Base-by-base conservation (phyloP, 2,113 vertebrate genomes). In the Jacana jacana region DNA sequence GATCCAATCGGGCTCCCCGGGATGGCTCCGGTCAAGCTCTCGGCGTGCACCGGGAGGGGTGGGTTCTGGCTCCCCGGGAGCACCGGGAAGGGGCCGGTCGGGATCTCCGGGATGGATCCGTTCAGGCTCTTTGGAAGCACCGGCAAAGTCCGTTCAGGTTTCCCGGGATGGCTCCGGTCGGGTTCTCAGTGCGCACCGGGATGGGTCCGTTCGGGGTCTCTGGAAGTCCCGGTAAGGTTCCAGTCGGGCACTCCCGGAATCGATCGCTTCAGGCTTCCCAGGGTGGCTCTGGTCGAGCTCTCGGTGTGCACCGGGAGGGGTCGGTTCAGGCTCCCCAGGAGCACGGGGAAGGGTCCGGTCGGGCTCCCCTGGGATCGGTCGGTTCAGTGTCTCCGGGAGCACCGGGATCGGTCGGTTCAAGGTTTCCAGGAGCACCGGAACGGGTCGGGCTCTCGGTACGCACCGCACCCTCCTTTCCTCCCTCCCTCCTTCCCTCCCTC, bases 221-320 rank as follows among this genome's bases (percentile, higher is more conserved):
- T n/a, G n/a, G n/a, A n/a, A n/a, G n/a, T n/a, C n/a, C 35, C 6
- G 37, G 40, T 58, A 27, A 6, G 17, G 48, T 3, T 15, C 46
- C 9, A 4, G 6, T 18, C 0, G 4, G 30, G 37, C 2, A 24
- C 35, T n/a, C 2, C 35, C 1, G 19, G 42, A 40, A 42, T 3
- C 24, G 2, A 17, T 7, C 2, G 12, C 17, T 28, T 69, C 4
- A 5, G 24, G 24, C 1, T 49, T 25, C 4, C 27, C 3, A 33
- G 44, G 66, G 27, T 12, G 31, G 42, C 3, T n/a, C 42, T 15
- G 10, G 15, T n/a, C 1, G 22, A 39, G 63, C 3, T 44, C 30
- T 16, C 8, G 14, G 58, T 11, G 58, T 4, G 15, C 58, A 37
- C 61, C 27, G 12, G 61, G 37, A 40, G 3, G 11, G 16, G 17